These are phyloP conservation scores for Hucho hucho DNA, from an alignment of 2,113 vertebrate species.

Conservation along the genomic window DNA sequence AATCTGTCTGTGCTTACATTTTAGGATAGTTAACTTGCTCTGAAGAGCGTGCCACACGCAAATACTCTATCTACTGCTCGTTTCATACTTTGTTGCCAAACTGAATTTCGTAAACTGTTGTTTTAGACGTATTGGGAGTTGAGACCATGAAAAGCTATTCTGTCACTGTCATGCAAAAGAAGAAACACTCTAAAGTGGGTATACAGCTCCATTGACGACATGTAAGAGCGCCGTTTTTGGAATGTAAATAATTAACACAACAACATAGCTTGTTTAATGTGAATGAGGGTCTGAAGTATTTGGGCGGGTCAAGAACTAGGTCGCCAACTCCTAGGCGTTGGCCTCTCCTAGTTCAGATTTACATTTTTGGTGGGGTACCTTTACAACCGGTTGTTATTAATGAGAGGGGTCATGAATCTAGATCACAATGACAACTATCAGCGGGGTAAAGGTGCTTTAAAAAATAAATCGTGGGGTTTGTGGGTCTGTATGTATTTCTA, in stretches of 20 bases:
- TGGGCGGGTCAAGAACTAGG: constrained; percentile 71
- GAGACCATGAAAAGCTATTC: constrained; percentile 70
- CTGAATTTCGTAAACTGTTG: constrained; percentile 70
- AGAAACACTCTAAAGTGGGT: constrained; percentile 51
- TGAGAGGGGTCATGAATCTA: constrained; percentile 63
- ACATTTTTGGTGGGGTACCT: constrained; percentile 72
- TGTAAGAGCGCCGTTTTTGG: constrained; percentile 47
- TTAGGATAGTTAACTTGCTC: background rate
- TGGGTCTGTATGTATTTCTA: background rate
- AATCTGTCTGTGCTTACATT: background rate
- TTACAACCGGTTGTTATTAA: constrained; percentile 70
- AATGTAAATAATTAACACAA: constrained; percentile 79
- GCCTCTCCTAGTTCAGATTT: constrained; percentile 68
- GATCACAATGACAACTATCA: constrained; percentile 45
- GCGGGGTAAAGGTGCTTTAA: constrained; percentile 8
- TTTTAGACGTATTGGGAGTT: constrained; percentile 80
- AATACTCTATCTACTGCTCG: constrained; percentile 25
- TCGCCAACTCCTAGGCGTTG: constrained; percentile 74
- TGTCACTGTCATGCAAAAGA: constrained; percentile 66
- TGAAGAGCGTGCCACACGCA: constrained; percentile 20
- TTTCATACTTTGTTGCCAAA: constrained; percentile 40
- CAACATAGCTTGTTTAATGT: constrained; percentile 78
- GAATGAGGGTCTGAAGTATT: constrained; percentile 66
- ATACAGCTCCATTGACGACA: constrained; percentile 62
- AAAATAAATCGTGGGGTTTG: background rate